Conservation (phyloP, 2,797 vertebrate genomes). For the Gila robusta region DNA sequence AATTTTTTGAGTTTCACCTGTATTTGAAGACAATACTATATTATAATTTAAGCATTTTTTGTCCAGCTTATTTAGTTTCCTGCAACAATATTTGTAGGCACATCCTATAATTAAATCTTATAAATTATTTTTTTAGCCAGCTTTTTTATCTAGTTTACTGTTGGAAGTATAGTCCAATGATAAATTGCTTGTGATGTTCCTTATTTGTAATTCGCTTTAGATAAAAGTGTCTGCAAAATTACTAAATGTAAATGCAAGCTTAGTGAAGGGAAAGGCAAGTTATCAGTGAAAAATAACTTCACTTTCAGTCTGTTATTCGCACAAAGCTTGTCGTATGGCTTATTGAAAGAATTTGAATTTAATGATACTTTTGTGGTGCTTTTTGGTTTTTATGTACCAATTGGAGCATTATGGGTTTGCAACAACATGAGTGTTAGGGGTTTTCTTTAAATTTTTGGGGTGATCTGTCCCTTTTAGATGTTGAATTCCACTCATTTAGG, state of each 20-base stretch:
- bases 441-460: neutral
- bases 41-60: neutral
- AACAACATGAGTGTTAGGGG: neutral
- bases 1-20: too few relatives aligned
- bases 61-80: neutral
- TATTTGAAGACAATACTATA: neutral
- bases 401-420: slow-evolving; percentile 4
- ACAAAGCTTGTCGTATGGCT: neutral
- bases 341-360: neutral
- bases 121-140: neutral
- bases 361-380: slow-evolving; percentile 8
- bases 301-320: neutral
- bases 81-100: neutral
- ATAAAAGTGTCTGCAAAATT: slow-evolving; percentile 10
- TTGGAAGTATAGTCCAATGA: neutral
- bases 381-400: neutral
- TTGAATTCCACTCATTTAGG: slow-evolving; percentile 13
- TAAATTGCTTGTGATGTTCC: neutral
- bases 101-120: neutral
- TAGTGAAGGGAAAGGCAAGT: neutral
- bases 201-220: neutral
- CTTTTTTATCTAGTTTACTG: neutral
- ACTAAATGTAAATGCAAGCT: slow-evolving; percentile 12
- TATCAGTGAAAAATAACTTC: slow-evolving; percentile 3
- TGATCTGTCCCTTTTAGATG: slow-evolving; percentile 10